Conservation (phyloP, 2,888 invertebrate species). For the Meteorus cinctellus region DNA sequence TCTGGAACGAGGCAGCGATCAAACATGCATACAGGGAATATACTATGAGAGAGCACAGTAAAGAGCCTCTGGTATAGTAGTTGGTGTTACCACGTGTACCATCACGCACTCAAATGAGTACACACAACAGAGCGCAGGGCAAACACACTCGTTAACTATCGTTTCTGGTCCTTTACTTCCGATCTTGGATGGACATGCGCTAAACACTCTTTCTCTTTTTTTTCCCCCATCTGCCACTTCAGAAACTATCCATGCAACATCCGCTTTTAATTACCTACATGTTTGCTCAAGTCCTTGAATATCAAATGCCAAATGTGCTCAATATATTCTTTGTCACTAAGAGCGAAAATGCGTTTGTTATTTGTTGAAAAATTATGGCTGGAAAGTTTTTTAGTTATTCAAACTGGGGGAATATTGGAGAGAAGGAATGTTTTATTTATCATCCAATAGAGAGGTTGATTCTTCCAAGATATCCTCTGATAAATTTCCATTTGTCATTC, state of each 20-base stretch:
- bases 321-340: too few species aligned
- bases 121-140: slow-evolving; percentile 54
- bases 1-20: slow-evolving; percentile 41
- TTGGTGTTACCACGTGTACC: slow-evolving; percentile 11
- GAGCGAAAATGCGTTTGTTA: too few species aligned
- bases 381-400: too few species aligned
- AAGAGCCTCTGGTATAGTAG: neutral
- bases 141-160: slow-evolving; percentile 55
- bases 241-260: slow-evolving; percentile 21
- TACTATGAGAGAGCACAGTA: slow-evolving; percentile 6
- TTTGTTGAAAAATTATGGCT: too few species aligned
- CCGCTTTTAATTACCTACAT: slow-evolving; percentile 36
- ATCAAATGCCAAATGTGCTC: neutral
- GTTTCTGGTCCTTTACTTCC: slow-evolving; percentile 19
- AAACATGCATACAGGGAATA: slow-evolving; percentile 47
- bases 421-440: too few species aligned
- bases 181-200: slow-evolving; percentile 16
- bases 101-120: slow-evolving; percentile 43
- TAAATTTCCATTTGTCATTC: too few species aligned
- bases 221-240: neutral
- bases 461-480: too few species aligned
- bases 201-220: slow-evolving; percentile 17
- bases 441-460: too few species aligned
- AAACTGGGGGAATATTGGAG: too few species aligned
- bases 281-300: slow-evolving; percentile 30